A percentile compares a stretch with the other conserved stretches of the same genome.
Evolutionary conservation across 2,113 vertebrate species (phyloP).

Genomic region (Clarias magur): DNA sequence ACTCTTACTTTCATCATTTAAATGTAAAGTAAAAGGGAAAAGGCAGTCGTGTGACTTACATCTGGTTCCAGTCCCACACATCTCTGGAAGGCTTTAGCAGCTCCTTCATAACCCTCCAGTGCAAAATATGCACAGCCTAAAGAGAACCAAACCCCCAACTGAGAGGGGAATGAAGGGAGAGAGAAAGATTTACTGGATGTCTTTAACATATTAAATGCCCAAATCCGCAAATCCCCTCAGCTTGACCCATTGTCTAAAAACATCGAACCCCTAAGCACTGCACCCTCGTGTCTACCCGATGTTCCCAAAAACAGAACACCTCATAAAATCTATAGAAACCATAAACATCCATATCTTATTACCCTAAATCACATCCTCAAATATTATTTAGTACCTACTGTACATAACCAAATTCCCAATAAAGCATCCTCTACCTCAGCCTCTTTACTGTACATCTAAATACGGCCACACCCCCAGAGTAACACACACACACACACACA

Average conservation of each 20-base stretch:
- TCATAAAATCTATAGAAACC: not conserved
- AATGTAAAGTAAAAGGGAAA: not conserved
- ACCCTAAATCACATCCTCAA: not conserved
- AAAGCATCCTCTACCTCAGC: not conserved
- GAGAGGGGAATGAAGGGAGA: conserved; percentile 50
- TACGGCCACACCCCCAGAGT: not conserved
- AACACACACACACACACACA: not conserved
- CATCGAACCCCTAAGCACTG: not conserved
- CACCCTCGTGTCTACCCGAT: not conserved
- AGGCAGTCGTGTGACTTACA: conserved; percentile 73
- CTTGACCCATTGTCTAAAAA: not conserved
- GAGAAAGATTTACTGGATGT: not conserved
- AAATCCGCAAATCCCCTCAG: not conserved
- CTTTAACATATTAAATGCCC: not conserved
- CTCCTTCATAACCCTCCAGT: conserved; percentile 85
- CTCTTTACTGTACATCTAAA: not conserved
- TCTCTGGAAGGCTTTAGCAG: conserved; percentile 90
- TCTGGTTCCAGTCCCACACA: conserved; percentile 93
- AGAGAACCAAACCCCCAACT: conserved; percentile 98
- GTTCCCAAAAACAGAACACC: not conserved
- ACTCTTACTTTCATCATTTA: not conserved
- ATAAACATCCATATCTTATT: not conserved
- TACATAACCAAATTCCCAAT: not conserved
- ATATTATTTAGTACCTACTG: not conserved
- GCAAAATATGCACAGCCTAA: conserved; percentile 92